Base-by-base conservation (phyloP, 2,113 vertebrate genomes). In the Lepidothrix coronata region DNA sequence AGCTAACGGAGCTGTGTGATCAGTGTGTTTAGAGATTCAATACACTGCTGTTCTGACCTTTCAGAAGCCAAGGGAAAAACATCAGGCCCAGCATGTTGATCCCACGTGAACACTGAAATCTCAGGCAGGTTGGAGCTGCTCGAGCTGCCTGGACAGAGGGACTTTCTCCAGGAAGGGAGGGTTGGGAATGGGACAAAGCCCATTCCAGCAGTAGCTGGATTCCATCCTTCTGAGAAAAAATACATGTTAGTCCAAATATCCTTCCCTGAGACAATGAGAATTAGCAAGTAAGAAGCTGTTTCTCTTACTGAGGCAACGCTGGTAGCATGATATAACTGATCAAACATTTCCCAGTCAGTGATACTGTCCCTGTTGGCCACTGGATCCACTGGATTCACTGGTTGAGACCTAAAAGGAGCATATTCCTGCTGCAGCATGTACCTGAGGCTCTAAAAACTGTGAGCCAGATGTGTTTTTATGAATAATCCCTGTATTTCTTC, bases 21-120 rank as follows among this genome's bases (percentile, higher is more conserved):
- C 89, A 76, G 92, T 94, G 23, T 96, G 94, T 97, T 97, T 96
- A 65, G 94, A 97, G 92, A 95, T 94, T 96, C 96, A 88, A 97
- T 96, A 92, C 2, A 94, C 89, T 92, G 93, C 89, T 3, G 44
- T 89, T 35, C 84, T 96, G 93, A 95, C 95, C 97, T 96, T 96
- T 95, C 72, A 21, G 95, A 96, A 93, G 91, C 72, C 86, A 75
- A 54, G 91, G 89, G 89, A 66, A 88, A 96, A 97, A 58, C 77
- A 91, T 43, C 43, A 83, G 89, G 77, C 65, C 84, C 89, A 86
- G 91, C 71, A 43, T 83, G 84, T 7, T 96, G 96, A 94, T 95
- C 91, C 61, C 89, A 30, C 44, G 31, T 11, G 84, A 95, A 12
- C 73, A 8, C 75, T 33, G 89, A 80, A 59, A 86, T 79, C 93